phyloP scores from a whole-genome alignment of 2,888 invertebrate species.

The Herminia tarsipennalis region DNA sequence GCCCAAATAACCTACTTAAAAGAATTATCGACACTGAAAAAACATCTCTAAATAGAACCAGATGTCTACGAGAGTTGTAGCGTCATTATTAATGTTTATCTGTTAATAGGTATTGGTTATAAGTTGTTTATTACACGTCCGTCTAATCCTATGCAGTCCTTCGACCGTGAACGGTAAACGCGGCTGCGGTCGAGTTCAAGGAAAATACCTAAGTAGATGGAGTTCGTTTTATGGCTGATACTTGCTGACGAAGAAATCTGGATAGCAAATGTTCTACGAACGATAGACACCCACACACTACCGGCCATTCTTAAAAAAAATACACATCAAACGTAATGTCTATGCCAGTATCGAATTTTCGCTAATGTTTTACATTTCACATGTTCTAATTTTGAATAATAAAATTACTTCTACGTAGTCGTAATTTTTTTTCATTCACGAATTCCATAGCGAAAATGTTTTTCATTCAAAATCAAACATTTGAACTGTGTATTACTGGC shows the following conservation, averaged over 20 bases:
- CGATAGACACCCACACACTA: slow-evolving; percentile 15
- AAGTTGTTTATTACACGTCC: slow-evolving; percentile 29
- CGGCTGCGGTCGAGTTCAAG: slow-evolving; percentile 58
- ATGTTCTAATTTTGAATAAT: slow-evolving; percentile 19
- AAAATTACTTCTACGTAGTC: slow-evolving; percentile 20
- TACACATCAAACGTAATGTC: slow-evolving; percentile 10
- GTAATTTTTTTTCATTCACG: slow-evolving; percentile 2
- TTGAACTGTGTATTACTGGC: slow-evolving; percentile 19
- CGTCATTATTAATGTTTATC: slow-evolving; percentile 1
- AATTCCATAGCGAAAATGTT: slow-evolving; percentile 1
- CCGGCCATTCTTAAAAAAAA: slow-evolving; percentile 12
- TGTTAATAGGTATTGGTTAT: slow-evolving; percentile 23
- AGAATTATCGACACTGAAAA: not conserved
- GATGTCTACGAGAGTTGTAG: not conserved
- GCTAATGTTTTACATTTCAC: slow-evolving; percentile 37
- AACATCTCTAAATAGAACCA: not conserved
- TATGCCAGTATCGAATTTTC: slow-evolving; percentile 41
- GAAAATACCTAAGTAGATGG: slow-evolving; percentile 43
- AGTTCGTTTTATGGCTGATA: slow-evolving; percentile 36
- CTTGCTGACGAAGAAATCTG: slow-evolving; percentile 33
- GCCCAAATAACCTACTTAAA: not conserved
- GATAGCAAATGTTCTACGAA: slow-evolving; percentile 18
- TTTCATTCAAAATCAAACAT: slow-evolving; percentile 32
- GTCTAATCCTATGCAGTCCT: slow-evolving; percentile 23
- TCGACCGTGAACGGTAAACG: slow-evolving; percentile 44